Percentiles rank a stretch among this genome's conserved stretches.
These are phyloP conservation scores for Tamias sibiricus DNA, from an alignment of 2,113 vertebrate species.

Conservation along the genomic window DNA sequence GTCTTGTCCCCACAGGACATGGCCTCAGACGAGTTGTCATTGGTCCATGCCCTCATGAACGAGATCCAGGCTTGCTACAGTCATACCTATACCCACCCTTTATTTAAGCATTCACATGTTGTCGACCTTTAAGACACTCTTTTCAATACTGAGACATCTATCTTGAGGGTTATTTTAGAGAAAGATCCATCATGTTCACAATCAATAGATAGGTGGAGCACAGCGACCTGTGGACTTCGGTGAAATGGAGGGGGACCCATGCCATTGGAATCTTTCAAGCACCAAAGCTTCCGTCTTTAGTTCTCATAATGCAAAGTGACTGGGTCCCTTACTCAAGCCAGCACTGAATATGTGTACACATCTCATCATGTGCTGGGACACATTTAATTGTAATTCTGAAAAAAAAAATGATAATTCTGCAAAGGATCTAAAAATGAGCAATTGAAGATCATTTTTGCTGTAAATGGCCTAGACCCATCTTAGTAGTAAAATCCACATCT, in stretches of 20 bases:
- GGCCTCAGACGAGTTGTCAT: not conserved
- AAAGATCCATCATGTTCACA: not conserved
- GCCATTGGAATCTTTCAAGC: not conserved
- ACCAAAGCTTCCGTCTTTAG: not conserved
- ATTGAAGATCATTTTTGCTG: not conserved
- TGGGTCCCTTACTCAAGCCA: rapidly evolving
- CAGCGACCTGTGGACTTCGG: not conserved
- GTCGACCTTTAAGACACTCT: not conserved
- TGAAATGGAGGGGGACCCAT: not conserved
- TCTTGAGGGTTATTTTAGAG: not conserved
- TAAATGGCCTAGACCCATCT: not conserved
- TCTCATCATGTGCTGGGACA: not conserved
- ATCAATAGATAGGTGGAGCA: not conserved
- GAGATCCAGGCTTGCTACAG: not conserved
- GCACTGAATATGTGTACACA: not conserved
- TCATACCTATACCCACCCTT: not conserved
- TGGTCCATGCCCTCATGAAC: not conserved
- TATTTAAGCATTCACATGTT: not conserved
- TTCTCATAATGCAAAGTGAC: not conserved
- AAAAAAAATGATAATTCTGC: not conserved
- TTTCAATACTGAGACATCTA: not conserved
- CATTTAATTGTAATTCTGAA: not conserved
- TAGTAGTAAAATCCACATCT: not conserved
- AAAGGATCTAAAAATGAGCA: not conserved
- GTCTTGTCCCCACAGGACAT: not conserved